Evolutionary conservation across 2,797 vertebrate species (phyloP).

Genomic region (Cygnus olor): DNA sequence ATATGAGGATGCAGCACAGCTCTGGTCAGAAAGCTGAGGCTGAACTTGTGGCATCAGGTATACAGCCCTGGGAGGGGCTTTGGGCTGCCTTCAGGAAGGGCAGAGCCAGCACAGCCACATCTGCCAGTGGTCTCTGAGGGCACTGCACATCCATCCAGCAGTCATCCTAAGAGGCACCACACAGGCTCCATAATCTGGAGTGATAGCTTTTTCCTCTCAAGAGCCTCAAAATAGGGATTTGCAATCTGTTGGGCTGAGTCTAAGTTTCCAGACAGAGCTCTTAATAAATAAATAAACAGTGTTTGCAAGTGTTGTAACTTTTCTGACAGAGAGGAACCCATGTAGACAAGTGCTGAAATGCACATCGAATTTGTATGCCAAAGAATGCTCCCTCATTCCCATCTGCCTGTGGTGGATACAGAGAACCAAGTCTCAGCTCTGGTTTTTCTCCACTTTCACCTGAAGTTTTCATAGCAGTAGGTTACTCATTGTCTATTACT

Average conservation of each 20-base stretch:
- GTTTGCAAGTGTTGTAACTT: constrained; percentile 13
- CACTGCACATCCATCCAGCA: neutral
- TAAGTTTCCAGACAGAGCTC: constrained; percentile 1
- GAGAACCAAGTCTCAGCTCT: neutral
- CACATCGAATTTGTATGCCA: neutral
- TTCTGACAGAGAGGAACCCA: constrained; percentile 4
- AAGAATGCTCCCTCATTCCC: neutral
- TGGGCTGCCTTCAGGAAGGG: neutral
- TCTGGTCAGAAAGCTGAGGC: neutral
- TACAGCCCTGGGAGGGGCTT: neutral
- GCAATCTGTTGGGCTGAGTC: neutral
- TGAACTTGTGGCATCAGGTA: neutral
- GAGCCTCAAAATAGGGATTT: neutral
- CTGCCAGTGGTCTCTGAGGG: neutral
- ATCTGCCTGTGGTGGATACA: neutral
- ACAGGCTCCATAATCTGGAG: neutral
- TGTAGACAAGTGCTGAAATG: neutral
- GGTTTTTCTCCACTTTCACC: neutral
- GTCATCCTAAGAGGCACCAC: neutral
- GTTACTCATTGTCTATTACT: neutral
- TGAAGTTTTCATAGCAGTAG: neutral
- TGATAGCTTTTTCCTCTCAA: neutral
- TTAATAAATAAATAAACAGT: constrained; percentile 25
- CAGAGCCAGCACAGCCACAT: rapidly evolving
- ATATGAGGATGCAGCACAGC: neutral